phyloP scores from a whole-genome alignment of 2,113 vertebrate species.

The Caranx ignobilis region DNA sequence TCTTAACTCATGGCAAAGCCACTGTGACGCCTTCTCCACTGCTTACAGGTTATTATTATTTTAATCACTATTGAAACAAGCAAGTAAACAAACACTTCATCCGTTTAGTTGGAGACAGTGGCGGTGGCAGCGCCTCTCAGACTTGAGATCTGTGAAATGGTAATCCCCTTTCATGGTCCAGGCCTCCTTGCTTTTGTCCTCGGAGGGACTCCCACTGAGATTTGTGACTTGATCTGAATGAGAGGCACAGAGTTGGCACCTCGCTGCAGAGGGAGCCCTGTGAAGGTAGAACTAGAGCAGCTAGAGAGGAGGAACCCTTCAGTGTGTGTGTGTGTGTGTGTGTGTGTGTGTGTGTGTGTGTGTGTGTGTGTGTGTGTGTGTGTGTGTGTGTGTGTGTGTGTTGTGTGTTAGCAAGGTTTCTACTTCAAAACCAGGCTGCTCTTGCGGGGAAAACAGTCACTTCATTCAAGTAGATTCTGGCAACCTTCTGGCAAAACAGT shows the following conservation, averaged over 20 bases:
- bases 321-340: background rate
- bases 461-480: slow-evolving; percentile 13
- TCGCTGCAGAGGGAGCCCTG: slow-evolving; percentile 39
- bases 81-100: slow-evolving; percentile 82
- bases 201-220: slow-evolving; percentile 65
- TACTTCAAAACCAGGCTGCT: slow-evolving; percentile 14
- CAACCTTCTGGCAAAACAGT: background rate
- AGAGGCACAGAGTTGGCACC: slow-evolving; percentile 68
- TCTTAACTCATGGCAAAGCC: slow-evolving; percentile 59
- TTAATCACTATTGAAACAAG: slow-evolving; percentile 80
- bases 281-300: slow-evolving; percentile 47
- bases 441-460: background rate
- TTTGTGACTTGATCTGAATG: slow-evolving; percentile 76
- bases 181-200: slow-evolving; percentile 76
- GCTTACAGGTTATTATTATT: slow-evolving; percentile 76
- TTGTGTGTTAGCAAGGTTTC: slow-evolving; percentile 11
- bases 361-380: too few species aligned
- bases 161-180: slow-evolving; percentile 80
- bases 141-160: slow-evolving; percentile 82
- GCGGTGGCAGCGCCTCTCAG: slow-evolving; percentile 49
- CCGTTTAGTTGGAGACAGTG: slow-evolving; percentile 75
- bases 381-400: too few species aligned
- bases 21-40: slow-evolving; percentile 39
- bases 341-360: too few species aligned
- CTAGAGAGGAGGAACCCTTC: slow-evolving; percentile 38